Evolutionary conservation across 2,888 invertebrate species (phyloP).

Genomic region (Volucella inflata): DNA sequence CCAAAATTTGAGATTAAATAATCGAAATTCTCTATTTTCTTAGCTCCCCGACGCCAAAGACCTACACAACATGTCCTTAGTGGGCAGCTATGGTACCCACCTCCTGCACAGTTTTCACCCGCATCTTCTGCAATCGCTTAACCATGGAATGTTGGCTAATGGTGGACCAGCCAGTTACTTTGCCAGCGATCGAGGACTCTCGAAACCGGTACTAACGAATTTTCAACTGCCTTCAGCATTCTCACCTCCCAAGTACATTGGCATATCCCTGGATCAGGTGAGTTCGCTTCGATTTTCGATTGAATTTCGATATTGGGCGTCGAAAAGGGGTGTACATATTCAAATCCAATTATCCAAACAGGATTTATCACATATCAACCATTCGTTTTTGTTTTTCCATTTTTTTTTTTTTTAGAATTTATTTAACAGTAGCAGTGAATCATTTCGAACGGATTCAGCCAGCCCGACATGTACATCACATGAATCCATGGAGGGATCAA

Average conservation of each 20-base stretch:
- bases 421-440: conserved; percentile 83
- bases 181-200: conserved; percentile 84
- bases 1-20: conserved; percentile 48
- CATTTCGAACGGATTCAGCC: conserved; percentile 86
- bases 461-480: conserved; percentile 87
- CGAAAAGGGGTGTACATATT: conserved; percentile 11
- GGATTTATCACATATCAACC: conserved; percentile 71
- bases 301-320: not conserved
- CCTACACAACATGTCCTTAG: conserved; percentile 87
- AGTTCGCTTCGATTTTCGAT: conserved; percentile 60
- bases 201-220: conserved; percentile 86
- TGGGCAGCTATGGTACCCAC: conserved; percentile 88
- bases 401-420: conserved; percentile 79
- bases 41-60: conserved; percentile 86
- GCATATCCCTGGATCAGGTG: conserved; percentile 84
- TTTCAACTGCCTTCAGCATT: conserved; percentile 89
- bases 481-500: conserved; percentile 86
- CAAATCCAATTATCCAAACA: conserved; percentile 76
- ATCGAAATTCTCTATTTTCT: conserved; percentile 36
- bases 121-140: conserved; percentile 89
- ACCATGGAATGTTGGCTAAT: conserved; percentile 85
- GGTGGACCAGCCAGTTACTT: conserved; percentile 82
- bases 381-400: conserved; percentile 33
- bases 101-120: conserved; percentile 89
- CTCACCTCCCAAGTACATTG: conserved; percentile 88